Percentiles rank a stretch among this genome's conserved stretches.
Conservation (phyloP, 2,888 invertebrate genomes). For the Apamea sordens region DNA sequence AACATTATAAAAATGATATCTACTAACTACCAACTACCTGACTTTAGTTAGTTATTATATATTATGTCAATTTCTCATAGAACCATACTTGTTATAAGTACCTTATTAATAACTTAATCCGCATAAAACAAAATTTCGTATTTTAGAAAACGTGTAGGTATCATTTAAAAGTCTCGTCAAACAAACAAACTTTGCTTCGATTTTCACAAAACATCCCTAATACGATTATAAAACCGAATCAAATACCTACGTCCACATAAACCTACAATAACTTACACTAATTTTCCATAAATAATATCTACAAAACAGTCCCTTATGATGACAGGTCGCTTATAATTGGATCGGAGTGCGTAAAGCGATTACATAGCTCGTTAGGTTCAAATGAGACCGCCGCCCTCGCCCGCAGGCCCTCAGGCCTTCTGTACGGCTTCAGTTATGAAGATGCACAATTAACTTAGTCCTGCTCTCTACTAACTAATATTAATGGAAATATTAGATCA, state of each 20-base stretch:
- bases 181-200: neutral
- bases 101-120: neutral
- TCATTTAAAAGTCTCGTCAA: neutral
- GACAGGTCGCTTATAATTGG: constrained; percentile 58
- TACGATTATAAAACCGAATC: neutral
- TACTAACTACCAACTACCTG: neutral
- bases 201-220: neutral
- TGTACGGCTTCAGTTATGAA: constrained; percentile 63
- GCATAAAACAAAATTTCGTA: neutral
- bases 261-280: neutral
- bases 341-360: constrained; percentile 63
- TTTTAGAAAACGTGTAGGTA: too few species aligned
- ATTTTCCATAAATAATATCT: constrained; percentile 33
- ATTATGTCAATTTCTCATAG: neutral
- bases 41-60: too few species aligned
- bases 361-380: constrained; percentile 58
- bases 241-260: neutral
- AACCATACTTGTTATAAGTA: neutral
- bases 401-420: neutral
- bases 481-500: constrained; percentile 33
- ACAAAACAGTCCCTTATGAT: constrained; percentile 28
- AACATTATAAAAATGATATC: neutral
- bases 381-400: constrained; percentile 46
- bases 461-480: constrained; percentile 27
- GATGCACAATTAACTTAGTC: constrained; percentile 51